Conservation (phyloP, 2,888 invertebrate genomes). For the Pterobdella sp. region DNA sequence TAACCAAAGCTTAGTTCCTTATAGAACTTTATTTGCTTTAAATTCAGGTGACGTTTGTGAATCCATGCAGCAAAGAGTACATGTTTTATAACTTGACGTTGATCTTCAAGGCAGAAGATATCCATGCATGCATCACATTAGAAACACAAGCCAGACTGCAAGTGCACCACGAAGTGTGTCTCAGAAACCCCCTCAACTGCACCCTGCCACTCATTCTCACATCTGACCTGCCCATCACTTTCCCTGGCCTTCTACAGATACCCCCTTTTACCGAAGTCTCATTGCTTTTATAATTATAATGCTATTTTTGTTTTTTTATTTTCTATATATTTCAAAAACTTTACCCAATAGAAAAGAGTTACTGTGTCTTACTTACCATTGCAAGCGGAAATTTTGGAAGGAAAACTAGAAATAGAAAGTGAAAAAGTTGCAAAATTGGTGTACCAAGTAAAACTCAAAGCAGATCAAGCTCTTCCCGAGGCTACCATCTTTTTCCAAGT, state of each 20-base stretch:
- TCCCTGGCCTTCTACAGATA: conserved; percentile 46
- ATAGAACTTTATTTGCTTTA: conserved; percentile 10
- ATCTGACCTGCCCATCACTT: conserved; percentile 44
- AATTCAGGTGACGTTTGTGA: conserved; percentile 50
- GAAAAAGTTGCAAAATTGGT: conserved; percentile 49
- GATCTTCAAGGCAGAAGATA: conserved; percentile 45
- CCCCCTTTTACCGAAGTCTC: conserved; percentile 48
- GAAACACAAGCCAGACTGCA: conserved; percentile 49
- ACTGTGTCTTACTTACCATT: conserved; percentile 51
- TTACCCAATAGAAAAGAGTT: conserved; percentile 44
- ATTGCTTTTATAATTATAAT: neutral
- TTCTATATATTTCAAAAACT: neutral
- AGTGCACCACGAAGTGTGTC: conserved; percentile 44
- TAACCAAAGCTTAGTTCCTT: too few relatives aligned
- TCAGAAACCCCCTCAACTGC: conserved; percentile 48
- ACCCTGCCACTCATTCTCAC: conserved; percentile 45
- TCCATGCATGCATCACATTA: conserved; percentile 44
- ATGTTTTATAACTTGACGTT: conserved; percentile 49
- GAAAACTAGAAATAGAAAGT: conserved; percentile 47
- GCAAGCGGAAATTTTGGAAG: conserved; percentile 45
- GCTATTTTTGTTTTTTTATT: neutral
- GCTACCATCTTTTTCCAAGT: conserved; percentile 48
- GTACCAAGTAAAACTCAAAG: conserved; percentile 49
- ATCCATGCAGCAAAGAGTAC: conserved; percentile 49
- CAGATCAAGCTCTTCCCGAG: conserved; percentile 48